phyloP scores from a whole-genome alignment of 2,113 vertebrate species.

The Ctenomys sociabilis region DNA sequence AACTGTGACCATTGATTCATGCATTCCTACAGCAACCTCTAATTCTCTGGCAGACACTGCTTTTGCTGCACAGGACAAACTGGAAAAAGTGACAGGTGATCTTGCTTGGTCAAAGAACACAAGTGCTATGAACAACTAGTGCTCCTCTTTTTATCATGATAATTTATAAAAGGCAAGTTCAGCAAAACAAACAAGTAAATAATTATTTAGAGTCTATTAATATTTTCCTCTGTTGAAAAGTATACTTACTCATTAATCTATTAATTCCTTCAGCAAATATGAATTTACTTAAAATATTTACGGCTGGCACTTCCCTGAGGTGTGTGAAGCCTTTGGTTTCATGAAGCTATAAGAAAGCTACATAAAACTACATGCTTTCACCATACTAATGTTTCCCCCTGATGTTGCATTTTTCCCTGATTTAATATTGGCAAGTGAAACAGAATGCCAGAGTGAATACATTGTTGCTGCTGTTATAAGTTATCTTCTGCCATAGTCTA shows the following conservation, averaged over 20 bases:
- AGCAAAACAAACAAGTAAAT: background rate
- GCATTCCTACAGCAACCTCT: background rate
- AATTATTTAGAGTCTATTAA: background rate
- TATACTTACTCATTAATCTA: background rate
- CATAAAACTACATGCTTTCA: background rate
- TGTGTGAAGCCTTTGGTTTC: background rate
- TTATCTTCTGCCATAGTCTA: background rate
- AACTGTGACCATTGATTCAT: background rate
- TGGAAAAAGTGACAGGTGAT: background rate
- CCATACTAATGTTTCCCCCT: background rate
- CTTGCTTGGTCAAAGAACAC: background rate
- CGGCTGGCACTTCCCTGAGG: background rate
- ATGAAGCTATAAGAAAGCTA: background rate
- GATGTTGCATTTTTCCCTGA: background rate
- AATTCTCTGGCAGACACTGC: background rate
- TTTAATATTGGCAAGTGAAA: conserved; percentile 38
- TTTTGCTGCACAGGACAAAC: background rate
- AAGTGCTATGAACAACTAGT: conserved; percentile 6
- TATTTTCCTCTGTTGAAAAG: background rate
- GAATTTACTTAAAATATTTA: background rate
- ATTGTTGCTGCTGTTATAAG: background rate
- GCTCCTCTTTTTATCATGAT: background rate
- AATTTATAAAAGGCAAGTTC: conserved; percentile 42
- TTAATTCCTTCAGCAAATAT: conserved; percentile 12
- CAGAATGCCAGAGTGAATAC: background rate